Evolutionary conservation across 2,797 vertebrate species (phyloP).

Genomic region (Falco columbarius): DNA sequence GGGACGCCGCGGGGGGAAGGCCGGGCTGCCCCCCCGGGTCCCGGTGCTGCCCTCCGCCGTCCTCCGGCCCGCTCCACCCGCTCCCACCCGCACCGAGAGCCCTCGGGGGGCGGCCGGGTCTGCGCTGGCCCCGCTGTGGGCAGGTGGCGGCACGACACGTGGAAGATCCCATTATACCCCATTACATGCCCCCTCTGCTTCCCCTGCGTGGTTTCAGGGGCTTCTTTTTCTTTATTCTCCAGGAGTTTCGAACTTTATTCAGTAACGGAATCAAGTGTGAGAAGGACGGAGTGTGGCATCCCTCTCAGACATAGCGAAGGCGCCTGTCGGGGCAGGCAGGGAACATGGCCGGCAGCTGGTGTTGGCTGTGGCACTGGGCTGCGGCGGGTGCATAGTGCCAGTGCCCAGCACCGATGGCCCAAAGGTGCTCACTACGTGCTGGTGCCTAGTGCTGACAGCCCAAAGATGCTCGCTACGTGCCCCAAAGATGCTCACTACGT

Average conservation of each 20-base stretch:
- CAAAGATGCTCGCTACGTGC: no score
- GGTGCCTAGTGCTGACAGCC: no score
- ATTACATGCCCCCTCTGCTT: not conserved
- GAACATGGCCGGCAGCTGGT: not conserved
- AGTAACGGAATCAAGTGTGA: not conserved
- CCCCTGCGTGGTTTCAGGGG: rapidly evolving
- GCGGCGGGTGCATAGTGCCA: rapidly evolving
- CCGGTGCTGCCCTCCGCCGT: no score
- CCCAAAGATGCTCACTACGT: no score
- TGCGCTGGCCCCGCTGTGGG: not conserved
- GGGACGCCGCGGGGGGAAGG: no score
- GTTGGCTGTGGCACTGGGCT: not conserved
- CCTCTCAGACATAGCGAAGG: not conserved
- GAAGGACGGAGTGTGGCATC: not conserved
- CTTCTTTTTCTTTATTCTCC: not conserved
- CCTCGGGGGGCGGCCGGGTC: not conserved
- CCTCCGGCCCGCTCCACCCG: no score
- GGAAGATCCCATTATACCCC: not conserved
- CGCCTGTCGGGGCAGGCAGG: not conserved
- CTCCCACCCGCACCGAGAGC: not conserved
- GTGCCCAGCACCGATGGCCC: not conserved
- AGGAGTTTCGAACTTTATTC: not conserved
- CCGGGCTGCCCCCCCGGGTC: no score
- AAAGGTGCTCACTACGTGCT: no score
- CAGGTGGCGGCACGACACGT: not conserved